Conservation (phyloP, 2,888 invertebrate genomes). For the Mimumesa dahlbomi region DNA sequence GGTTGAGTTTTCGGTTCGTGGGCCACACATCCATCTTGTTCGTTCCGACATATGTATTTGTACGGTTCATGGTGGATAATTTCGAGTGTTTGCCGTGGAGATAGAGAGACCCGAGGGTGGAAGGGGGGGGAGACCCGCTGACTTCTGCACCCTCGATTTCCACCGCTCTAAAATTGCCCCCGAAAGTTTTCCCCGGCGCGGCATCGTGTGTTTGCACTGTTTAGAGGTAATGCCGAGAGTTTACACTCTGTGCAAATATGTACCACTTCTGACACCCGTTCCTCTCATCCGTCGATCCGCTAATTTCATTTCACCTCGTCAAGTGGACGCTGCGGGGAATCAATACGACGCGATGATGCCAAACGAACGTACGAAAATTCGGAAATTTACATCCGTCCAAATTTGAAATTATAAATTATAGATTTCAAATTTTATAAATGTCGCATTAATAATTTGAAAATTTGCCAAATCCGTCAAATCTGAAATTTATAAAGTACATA, state of each 20-base stretch:
- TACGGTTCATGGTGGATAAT: slow-evolving; percentile 51
- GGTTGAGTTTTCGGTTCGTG: slow-evolving; percentile 5
- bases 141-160: slow-evolving; percentile 58
- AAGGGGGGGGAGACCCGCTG: slow-evolving; percentile 35
- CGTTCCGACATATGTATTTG: slow-evolving; percentile 35
- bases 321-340: slow-evolving; percentile 16
- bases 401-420: too few species aligned
- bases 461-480: too few species aligned
- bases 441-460: too few species aligned
- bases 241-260: slow-evolving; percentile 53
- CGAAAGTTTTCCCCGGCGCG: neutral
- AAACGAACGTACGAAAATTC: too few species aligned
- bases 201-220: slow-evolving; percentile 46
- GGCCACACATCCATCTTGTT: neutral
- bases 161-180: slow-evolving; percentile 40
- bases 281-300: slow-evolving; percentile 37
- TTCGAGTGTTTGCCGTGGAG: slow-evolving; percentile 64
- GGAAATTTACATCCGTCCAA: too few species aligned
- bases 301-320: slow-evolving; percentile 42
- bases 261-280: slow-evolving; percentile 44
- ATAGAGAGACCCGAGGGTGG: too few species aligned
- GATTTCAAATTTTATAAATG: too few species aligned
- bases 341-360: too few species aligned
- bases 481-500: too few species aligned
- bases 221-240: slow-evolving; percentile 51